These are phyloP conservation scores for Coenobita brevimanus DNA, from an alignment of 1,140 invertebrate species.

Conservation along the genomic window DNA sequence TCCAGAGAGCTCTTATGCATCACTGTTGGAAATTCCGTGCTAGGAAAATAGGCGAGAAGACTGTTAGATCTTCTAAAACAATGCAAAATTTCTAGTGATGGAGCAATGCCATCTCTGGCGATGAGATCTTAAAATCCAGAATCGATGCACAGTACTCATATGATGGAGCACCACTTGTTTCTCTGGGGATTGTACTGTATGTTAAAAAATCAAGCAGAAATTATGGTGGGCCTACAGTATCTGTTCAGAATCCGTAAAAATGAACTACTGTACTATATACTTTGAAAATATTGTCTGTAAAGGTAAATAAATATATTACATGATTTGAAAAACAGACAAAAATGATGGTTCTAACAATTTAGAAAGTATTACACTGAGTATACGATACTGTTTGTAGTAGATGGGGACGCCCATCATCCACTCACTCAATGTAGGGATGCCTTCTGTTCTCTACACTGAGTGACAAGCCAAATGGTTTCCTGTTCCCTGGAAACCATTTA, in stretches of 20 bases:
- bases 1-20: neutral
- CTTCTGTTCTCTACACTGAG: too few species aligned
- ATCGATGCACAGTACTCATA: neutral
- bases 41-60: neutral
- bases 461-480: too few species aligned
- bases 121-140: too few species aligned
- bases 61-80: too few species aligned
- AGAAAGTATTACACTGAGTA: constrained; percentile 46
- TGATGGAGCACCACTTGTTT: constrained; percentile 22
- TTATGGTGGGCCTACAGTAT: constrained; percentile 21
- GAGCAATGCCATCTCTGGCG: too few species aligned
- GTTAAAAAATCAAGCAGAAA: constrained; percentile 49
- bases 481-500: too few species aligned
- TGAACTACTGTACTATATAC: too few species aligned
- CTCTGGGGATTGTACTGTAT: constrained; percentile 26
- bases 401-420: too few species aligned
- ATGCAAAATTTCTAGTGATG: too few species aligned
- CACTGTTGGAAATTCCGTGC: neutral
- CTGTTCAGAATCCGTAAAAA: constrained; percentile 15
- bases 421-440: too few species aligned
- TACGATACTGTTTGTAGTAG: too few species aligned
- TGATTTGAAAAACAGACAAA: constrained; percentile 17
- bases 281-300: constrained; percentile 13
- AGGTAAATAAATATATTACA: constrained; percentile 1
- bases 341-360: constrained; percentile 39